A percentile compares a stretch with the other conserved stretches of the same genome.
phyloP scores from a whole-genome alignment of 2,797 vertebrate species.

The Octomys mimax region DNA sequence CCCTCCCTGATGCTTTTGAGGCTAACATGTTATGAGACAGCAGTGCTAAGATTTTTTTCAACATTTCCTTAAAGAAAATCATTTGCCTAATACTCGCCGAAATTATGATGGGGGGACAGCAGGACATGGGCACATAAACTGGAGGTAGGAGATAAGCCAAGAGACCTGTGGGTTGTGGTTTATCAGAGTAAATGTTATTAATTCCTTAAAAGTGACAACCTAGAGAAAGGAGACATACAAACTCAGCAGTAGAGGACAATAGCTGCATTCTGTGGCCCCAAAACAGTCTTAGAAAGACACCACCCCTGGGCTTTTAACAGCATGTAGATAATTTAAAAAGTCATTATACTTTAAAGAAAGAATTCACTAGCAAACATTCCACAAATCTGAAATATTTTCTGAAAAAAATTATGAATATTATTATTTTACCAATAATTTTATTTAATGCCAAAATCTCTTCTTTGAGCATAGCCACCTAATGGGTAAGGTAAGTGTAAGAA shows the following conservation, averaged over 20 bases:
- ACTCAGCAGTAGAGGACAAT: background rate
- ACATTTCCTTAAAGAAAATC: background rate
- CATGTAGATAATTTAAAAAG: background rate
- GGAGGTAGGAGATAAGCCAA: background rate
- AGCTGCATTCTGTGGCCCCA: background rate
- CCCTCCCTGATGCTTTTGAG: background rate
- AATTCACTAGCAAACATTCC: background rate
- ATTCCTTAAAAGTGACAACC: background rate
- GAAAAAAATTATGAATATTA: background rate
- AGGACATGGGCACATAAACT: background rate
- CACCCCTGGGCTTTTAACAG: background rate
- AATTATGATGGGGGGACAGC: background rate
- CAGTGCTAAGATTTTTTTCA: background rate
- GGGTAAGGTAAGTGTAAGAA: background rate
- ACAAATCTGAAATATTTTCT: background rate
- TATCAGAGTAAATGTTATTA: background rate
- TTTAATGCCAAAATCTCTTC: background rate
- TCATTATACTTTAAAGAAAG: background rate
- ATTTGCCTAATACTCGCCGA: background rate
- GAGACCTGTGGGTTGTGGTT: background rate
- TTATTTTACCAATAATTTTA: background rate
- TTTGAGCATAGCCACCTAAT: background rate
- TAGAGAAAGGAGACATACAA: background rate
- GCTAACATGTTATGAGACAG: background rate
- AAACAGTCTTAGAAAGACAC: background rate